A percentile compares a stretch with the other conserved stretches of the same genome.
These are phyloP conservation scores for Synanthedon myopaeformis DNA, from an alignment of 2,888 invertebrate genomes.

Conservation along the genomic window DNA sequence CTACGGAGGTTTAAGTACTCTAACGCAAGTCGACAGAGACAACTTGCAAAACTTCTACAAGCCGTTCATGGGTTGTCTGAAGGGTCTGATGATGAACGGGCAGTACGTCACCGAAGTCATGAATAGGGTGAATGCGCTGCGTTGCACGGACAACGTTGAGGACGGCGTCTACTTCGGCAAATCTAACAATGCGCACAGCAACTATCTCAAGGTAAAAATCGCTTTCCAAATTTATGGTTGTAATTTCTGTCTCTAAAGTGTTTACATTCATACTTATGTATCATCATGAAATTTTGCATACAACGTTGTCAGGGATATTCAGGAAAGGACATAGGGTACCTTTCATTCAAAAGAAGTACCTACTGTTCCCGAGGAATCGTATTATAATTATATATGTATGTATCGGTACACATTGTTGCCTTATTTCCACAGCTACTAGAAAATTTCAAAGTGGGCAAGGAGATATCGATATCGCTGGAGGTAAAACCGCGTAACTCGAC, in stretches of 20 bases:
- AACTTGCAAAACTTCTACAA: constrained; percentile 63
- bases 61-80: constrained; percentile 87
- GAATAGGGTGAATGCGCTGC: constrained; percentile 73
- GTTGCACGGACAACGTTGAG: constrained; percentile 80
- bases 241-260: constrained; percentile 16
- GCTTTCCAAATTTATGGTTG: neutral
- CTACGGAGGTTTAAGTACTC: constrained; percentile 79
- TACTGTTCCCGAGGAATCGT: too few relatives aligned
- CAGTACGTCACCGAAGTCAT: constrained; percentile 73
- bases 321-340: too few relatives aligned
- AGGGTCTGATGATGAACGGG: constrained; percentile 79
- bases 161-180: constrained; percentile 91
- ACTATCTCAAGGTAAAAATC: constrained; percentile 74
- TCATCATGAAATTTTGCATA: too few relatives aligned
- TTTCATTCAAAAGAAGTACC: too few relatives aligned
- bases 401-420: too few relatives aligned
- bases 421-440: constrained; percentile 63
- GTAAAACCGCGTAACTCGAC: constrained; percentile 87
- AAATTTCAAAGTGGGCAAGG: constrained; percentile 81
- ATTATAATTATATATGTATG: too few relatives aligned
- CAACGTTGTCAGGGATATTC: too few relatives aligned
- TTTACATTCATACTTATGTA: neutral
- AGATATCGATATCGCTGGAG: constrained; percentile 84
- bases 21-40: constrained; percentile 34
- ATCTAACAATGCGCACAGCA: constrained; percentile 66